Evolutionary conservation across 2,113 vertebrate species (phyloP).

Genomic region (Anhinga anhinga): DNA sequence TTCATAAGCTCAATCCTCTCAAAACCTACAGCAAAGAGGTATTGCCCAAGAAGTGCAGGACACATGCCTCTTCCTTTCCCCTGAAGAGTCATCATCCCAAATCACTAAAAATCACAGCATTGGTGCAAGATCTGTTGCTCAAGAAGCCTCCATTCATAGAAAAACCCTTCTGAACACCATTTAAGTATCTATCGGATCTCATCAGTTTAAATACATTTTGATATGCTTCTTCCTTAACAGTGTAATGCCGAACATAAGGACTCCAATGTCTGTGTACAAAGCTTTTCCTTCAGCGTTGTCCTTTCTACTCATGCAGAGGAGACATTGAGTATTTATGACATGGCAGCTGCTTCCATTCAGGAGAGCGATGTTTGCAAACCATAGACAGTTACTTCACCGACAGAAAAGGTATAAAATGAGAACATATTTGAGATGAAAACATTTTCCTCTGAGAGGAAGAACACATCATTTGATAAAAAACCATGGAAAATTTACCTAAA

Average conservation of each 20-base stretch:
- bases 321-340: background rate
- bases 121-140: background rate
- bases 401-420: background rate
- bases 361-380: background rate
- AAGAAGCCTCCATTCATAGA: background rate
- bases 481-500: background rate
- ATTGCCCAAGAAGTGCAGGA: background rate
- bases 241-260: conserved; percentile 32
- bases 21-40: background rate
- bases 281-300: background rate
- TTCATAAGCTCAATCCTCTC: background rate
- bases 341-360: conserved; percentile 54
- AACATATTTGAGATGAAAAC: background rate
- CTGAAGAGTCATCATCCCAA: background rate
- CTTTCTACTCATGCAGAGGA: background rate
- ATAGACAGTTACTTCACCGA: background rate
- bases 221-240: background rate
- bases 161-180: background rate
- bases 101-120: background rate
- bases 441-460: background rate
- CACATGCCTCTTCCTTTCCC: background rate
- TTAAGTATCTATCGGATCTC: background rate
- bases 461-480: background rate
- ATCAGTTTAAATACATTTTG: conserved; percentile 21
- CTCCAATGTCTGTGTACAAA: background rate